Base-by-base conservation (phyloP, 2,797 vertebrate genomes). In the Lepilemur ruficaudatus region DNA sequence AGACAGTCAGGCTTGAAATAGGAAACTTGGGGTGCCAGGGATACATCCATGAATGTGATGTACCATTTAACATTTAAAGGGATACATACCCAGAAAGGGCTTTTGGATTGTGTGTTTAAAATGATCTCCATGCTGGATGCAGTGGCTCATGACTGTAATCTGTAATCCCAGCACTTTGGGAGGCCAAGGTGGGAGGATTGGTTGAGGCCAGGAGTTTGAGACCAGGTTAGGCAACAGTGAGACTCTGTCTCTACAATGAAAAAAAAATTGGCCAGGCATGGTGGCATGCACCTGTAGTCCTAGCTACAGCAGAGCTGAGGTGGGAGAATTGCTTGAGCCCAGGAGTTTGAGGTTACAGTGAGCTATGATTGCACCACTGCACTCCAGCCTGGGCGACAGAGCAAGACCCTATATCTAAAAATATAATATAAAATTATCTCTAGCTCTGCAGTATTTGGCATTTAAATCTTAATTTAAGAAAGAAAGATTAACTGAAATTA, bases 101-200 rank as follows among this genome's bases (percentile, higher is more conserved):
- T 80, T 92, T 73, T 79, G 63, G 78, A 46, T 91, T 91, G 73
- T 96, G 94, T 91, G 15, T 73, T 85, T 73, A 88, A 95, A 78
- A 63, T 41, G 35, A 28, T 82, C 59, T 92, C 65, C 22, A 87
- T 65, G 17, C 32, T 65, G 63, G 63, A 15, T 65, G 32, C 32
- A n/a, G 32, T n/a, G 63, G 32, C 61, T 65, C 32, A 18, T 7
- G 3, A 32, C 32, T 65, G 0, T n/a, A 65, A 18, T n/a, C 32
- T 65, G 0, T n/a, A 65, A 18, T n/a, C 32, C 32, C 17, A 65
- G 7, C 63, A 65, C 63, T n/a, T 65, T 65, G 15, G 32, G 32
- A 65, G 63, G 32, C 63, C 63, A 65, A n/a, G 15, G 63, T 65
- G 32, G 63, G 17, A 65, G 63, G 32, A 65, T 65, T 65, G 32